Evolutionary conservation across 2,888 invertebrate species (phyloP).

Genomic region (Amphimallon solstitiale): DNA sequence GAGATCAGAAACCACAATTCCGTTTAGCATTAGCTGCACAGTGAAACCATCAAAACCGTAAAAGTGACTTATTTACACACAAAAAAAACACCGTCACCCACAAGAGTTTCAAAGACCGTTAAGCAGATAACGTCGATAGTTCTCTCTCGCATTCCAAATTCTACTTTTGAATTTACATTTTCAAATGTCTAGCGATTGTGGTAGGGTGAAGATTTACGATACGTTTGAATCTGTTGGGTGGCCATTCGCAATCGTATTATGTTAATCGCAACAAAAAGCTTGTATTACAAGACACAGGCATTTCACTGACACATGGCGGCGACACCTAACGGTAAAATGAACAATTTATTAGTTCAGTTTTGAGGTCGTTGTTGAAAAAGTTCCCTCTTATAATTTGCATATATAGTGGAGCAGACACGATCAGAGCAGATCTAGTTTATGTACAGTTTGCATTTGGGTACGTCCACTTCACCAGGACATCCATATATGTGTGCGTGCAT

Average conservation of each 20-base stretch:
- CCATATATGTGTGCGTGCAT: neutral
- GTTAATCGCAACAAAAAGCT: slow-evolving; percentile 55
- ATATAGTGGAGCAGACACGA: slow-evolving; percentile 56
- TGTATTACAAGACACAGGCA: slow-evolving; percentile 51
- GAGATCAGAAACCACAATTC: too few relatives aligned
- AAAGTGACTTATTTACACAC: too few relatives aligned
- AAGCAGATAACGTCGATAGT: slow-evolving; percentile 9
- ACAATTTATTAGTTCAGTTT: slow-evolving; percentile 56
- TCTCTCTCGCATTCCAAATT: slow-evolving; percentile 10
- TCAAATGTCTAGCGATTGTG: slow-evolving; percentile 24
- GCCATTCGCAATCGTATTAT: slow-evolving; percentile 49
- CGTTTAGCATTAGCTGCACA: too few relatives aligned
- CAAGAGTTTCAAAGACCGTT: neutral
- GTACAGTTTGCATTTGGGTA: slow-evolving; percentile 42
- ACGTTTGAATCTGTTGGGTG: slow-evolving; percentile 40
- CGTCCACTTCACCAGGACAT: slow-evolving; percentile 22
- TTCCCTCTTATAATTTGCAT: slow-evolving; percentile 56
- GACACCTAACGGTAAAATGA: slow-evolving; percentile 55
- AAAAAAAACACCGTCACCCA: too few relatives aligned
- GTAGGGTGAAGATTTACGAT: slow-evolving; percentile 44
- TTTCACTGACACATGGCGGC: slow-evolving; percentile 54
- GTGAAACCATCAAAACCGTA: too few relatives aligned
- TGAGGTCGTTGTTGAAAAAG: slow-evolving; percentile 54
- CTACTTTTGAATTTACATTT: slow-evolving; percentile 29
- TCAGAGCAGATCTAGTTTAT: slow-evolving; percentile 9